Percentiles rank a stretch among this genome's conserved stretches.
Conservation (phyloP, 2,797 vertebrate species). For the Bradypus variegatus region DNA sequence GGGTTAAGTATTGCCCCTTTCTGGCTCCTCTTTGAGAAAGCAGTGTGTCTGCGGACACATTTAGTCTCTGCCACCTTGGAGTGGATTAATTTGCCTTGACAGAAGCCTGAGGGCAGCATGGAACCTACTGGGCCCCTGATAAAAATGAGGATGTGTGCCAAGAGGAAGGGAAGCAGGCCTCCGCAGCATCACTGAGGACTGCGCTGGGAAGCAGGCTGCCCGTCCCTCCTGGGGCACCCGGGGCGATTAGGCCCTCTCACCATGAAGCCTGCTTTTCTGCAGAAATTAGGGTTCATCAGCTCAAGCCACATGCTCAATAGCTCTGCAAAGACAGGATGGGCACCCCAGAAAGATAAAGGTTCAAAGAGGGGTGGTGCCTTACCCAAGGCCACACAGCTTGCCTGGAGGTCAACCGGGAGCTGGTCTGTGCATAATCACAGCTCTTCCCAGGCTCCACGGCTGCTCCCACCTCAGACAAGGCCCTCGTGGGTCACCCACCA, state of each 20-base stretch:
- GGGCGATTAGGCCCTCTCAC: fast-evolving
- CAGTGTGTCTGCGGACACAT: neutral
- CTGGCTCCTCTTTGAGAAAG: constrained; percentile 10
- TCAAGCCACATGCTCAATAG: neutral
- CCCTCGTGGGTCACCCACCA: fast-evolving
- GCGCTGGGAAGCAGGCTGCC: neutral
- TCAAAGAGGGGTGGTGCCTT: neutral
- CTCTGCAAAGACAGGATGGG: neutral
- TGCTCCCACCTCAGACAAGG: too few relatives aligned
- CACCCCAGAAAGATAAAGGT: neutral
- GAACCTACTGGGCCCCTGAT: constrained; percentile 41
- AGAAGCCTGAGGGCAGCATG: constrained; percentile 59
- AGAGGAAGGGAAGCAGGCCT: neutral
- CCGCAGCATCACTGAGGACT: neutral
- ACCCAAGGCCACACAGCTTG: neutral
- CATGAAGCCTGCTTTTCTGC: neutral
- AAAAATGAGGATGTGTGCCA: neutral
- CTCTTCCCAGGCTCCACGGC: fast-evolving
- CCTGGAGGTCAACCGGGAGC: neutral
- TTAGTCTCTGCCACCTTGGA: constrained; percentile 7
- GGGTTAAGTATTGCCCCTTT: neutral
- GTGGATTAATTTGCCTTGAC: constrained; percentile 53
- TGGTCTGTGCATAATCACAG: fast-evolving
- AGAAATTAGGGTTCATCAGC: neutral
- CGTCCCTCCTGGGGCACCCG: neutral